phyloP scores from a whole-genome alignment of 2,113 vertebrate species.

The Picathartes gymnocephalus region DNA sequence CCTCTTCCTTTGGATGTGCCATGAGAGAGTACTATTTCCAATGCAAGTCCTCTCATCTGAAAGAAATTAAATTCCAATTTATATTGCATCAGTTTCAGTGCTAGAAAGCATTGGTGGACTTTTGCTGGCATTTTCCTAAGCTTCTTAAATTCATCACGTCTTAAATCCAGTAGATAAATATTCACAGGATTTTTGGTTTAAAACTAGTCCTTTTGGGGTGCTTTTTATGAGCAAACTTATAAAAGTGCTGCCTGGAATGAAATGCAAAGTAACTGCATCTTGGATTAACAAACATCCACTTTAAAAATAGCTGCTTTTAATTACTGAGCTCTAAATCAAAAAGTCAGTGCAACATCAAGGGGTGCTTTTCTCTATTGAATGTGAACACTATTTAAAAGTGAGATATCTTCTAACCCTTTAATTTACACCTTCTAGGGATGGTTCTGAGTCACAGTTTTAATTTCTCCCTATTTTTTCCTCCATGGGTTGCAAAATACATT shows the following conservation, averaged over 20 bases:
- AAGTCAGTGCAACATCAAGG: slow-evolving; percentile 46
- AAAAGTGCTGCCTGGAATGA: slow-evolving; percentile 38
- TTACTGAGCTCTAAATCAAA: slow-evolving; percentile 64
- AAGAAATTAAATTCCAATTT: background rate
- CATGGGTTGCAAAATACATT: background rate
- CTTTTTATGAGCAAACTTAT: slow-evolving; percentile 22
- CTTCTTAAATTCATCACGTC: slow-evolving; percentile 58
- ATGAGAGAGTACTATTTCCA: background rate
- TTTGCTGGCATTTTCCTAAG: slow-evolving; percentile 57
- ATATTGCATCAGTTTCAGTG: background rate
- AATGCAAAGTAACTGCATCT: slow-evolving; percentile 38
- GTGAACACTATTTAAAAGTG: slow-evolving; percentile 46
- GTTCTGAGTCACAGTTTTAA: slow-evolving; percentile 30
- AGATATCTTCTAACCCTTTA: slow-evolving; percentile 56
- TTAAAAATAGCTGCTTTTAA: slow-evolving; percentile 69
- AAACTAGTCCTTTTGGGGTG: slow-evolving; percentile 52
- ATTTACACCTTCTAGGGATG: slow-evolving; percentile 50
- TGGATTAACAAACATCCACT: slow-evolving; percentile 65
- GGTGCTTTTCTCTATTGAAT: slow-evolving; percentile 28
- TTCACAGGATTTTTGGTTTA: slow-evolving; percentile 57
- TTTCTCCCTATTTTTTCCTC: slow-evolving; percentile 2
- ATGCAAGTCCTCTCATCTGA: background rate
- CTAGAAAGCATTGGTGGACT: slow-evolving; percentile 21
- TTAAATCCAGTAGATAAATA: slow-evolving; percentile 67
- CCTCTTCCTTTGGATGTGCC: background rate